Base-by-base conservation (phyloP, 2,888 invertebrate genomes). In the Zygogramma bicolorata region DNA sequence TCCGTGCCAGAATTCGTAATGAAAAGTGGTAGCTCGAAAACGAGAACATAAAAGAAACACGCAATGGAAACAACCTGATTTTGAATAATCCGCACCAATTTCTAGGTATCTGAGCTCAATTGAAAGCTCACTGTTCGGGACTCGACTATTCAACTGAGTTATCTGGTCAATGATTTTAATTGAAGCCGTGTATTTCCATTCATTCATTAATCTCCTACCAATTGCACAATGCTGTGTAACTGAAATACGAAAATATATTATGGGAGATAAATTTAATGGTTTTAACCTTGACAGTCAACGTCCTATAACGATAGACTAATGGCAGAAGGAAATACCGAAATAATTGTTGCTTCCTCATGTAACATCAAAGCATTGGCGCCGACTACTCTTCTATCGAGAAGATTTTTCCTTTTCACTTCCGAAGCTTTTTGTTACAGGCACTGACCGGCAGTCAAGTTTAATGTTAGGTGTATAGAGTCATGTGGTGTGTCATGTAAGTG, bases 291-390 rank as follows among this genome's bases (percentile, higher is more conserved):
- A 53, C 53, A 53, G 22, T 27, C 53, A 53, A 53, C 53, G 27
- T 53, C 22, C 53, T 25, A 13, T 25, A 25, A 53, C 53, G 53
- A 53, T 53, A 53, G 53, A 22, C 53, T 53, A 53, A 53, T 53
- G 25, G 53, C 53, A 53, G n/a, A 27, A 53, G 53, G 53, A 53
- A 53, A 53, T 27, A 53, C 53, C 53, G 25, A 53, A 53, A 53
- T 53, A 53, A 53, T 53, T 53, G 53, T 27, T 15, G 53, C 53
- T 53, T 53, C 53, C 53, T 53, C 53, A 53, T 53, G 53, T 53
- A 25, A 13, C 53, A 25, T 27, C 53, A 53, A 53, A 53, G 53
- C 53, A 27, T 53, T 25, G 18, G 53, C 53, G 25, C 53, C 53
- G 53, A 53, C 53, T 53, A 7, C n/a, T 25, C 27, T 25, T 15